Percentiles rank a stretch among this genome's conserved stretches.
Conservation (phyloP, 2,888 invertebrate species). For the Doris montereyensis region DNA sequence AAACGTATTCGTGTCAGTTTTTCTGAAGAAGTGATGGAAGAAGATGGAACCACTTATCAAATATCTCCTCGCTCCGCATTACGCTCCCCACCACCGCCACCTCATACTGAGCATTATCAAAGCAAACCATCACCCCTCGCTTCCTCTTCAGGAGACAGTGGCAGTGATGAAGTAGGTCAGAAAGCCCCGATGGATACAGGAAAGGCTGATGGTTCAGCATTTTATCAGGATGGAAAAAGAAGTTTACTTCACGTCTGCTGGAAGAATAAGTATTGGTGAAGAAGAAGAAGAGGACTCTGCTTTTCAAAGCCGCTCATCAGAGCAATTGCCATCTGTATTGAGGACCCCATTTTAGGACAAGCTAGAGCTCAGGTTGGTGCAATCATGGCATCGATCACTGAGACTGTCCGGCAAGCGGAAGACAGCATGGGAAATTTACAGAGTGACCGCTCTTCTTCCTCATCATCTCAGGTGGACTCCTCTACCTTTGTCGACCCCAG, state of each 20-base stretch:
- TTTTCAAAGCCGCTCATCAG: too few species aligned
- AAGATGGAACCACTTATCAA: slow-evolving; percentile 14
- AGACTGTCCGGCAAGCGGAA: neutral
- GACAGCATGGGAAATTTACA: neutral
- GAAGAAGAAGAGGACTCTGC: slow-evolving; percentile 44
- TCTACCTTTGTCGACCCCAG: too few species aligned
- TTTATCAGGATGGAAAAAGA: too few species aligned
- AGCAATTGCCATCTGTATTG: too few species aligned
- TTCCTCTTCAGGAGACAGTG: too few species aligned
- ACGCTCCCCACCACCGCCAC: slow-evolving; percentile 32
- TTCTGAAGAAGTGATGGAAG: slow-evolving; percentile 38
- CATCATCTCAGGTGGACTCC: too few species aligned
- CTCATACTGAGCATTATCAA: neutral
- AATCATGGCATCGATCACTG: slow-evolving; percentile 17
- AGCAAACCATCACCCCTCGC: neutral
- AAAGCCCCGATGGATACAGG: too few species aligned
- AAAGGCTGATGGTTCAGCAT: too few species aligned
- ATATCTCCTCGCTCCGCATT: slow-evolving; percentile 28
- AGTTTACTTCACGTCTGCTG: slow-evolving; percentile 58
- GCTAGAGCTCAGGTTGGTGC: slow-evolving; percentile 28
- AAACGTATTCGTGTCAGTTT: slow-evolving; percentile 40
- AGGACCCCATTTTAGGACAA: neutral
- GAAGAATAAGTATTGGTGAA: slow-evolving; percentile 55
- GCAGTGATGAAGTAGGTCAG: too few species aligned
- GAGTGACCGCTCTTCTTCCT: neutral